A percentile compares a stretch with the other conserved stretches of the same genome.
Conservation (phyloP, 2,113 vertebrate genomes). For the Ginglymostoma cirratum region DNA sequence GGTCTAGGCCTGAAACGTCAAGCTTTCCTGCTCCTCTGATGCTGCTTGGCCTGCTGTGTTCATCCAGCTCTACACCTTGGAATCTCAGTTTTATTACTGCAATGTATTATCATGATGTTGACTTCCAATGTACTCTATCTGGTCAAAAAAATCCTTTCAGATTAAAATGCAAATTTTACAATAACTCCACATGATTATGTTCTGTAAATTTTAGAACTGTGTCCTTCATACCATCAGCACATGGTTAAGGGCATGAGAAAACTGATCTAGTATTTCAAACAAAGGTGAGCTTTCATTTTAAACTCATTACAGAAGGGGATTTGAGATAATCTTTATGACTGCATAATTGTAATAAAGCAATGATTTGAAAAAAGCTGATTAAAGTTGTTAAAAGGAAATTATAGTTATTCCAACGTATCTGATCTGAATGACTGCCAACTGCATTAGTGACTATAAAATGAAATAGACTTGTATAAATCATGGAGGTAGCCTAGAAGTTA, state of each 20-base stretch:
- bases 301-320: background rate
- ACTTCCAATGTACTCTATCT: background rate
- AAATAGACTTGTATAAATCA: background rate
- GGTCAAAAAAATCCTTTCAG: background rate
- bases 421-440: background rate
- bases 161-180: background rate
- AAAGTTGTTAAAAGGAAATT: slow-evolving; percentile 5
- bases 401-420: background rate
- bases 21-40: no score
- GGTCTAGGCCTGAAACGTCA: no score
- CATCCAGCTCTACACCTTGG: no score
- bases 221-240: background rate
- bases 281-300: background rate
- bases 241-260: background rate
- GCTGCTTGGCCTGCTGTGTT: no score
- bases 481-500: background rate
- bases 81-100: background rate
- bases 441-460: background rate
- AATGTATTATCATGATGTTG: background rate
- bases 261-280: background rate
- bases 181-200: background rate
- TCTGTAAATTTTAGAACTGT: background rate
- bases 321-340: background rate
- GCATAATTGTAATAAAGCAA: background rate
- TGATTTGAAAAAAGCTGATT: background rate